Conservation (phyloP, 2,888 invertebrate genomes). For the Lysandra bellargus region DNA sequence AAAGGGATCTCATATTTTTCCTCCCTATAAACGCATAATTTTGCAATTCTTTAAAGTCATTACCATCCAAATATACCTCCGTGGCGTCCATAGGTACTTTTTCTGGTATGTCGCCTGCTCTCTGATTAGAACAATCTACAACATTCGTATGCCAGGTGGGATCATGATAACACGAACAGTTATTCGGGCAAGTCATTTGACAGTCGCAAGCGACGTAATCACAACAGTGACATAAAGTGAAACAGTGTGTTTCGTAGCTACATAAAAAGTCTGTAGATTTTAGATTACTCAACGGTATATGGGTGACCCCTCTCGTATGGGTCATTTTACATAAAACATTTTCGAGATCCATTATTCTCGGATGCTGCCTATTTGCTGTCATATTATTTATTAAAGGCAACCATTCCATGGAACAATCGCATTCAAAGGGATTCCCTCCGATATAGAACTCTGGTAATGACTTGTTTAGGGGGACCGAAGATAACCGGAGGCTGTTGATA, state of each 20-base stretch:
- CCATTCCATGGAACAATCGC: constrained; percentile 98
- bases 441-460: constrained; percentile 93
- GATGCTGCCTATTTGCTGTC: constrained; percentile 90
- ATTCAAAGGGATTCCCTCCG: constrained; percentile 95
- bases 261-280: constrained; percentile 93
- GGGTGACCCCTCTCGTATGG: constrained; percentile 89
- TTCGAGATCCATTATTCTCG: constrained; percentile 92
- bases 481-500: constrained; percentile 88
- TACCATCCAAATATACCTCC: constrained; percentile 95
- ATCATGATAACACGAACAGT: constrained; percentile 97
- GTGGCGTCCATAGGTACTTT: constrained; percentile 97
- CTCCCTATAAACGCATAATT: constrained; percentile 94
- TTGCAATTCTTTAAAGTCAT: constrained; percentile 90
- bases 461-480: constrained; percentile 86
- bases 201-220: constrained; percentile 98
- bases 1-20: constrained; percentile 92
- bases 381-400: constrained; percentile 93
- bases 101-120: constrained; percentile 87
- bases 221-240: constrained; percentile 96
- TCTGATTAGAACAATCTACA: constrained; percentile 92
- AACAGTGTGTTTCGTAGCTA: constrained; percentile 94
- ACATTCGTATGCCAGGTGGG: constrained; percentile 96
- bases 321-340: constrained; percentile 93
- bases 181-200: constrained; percentile 96
- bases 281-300: constrained; percentile 87